Conservation (phyloP, 2,888 invertebrate genomes). For the Eurytoma californica region DNA sequence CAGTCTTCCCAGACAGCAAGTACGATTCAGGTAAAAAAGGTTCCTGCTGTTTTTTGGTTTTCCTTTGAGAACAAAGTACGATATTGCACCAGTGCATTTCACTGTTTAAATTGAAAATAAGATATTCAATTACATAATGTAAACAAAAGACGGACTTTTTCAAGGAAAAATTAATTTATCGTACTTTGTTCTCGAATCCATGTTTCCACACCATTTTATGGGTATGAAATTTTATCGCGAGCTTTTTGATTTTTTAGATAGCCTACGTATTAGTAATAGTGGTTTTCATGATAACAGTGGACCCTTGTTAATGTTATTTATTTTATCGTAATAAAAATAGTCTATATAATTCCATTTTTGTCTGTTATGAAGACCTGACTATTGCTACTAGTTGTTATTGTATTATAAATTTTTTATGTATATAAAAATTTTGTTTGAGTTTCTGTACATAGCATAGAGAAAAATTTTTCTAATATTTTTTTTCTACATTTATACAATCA, state of each 20-base stretch:
- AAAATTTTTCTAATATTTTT: neutral
- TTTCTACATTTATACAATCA: conserved; percentile 3
- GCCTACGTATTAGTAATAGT: conserved; percentile 63
- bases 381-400: conserved; percentile 3
- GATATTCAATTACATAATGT: too few species aligned
- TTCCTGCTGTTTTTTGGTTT: conserved; percentile 61
- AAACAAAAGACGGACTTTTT: too few species aligned
- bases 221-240: conserved; percentile 52
- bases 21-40: conserved; percentile 72
- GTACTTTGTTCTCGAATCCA: conserved; percentile 30
- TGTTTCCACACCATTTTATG: conserved; percentile 51
- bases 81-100: neutral
- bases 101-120: too few species aligned
- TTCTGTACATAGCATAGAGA: conserved; percentile 16
- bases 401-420: conserved; percentile 6
- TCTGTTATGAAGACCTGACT: neutral
- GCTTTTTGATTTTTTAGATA: conserved; percentile 66
- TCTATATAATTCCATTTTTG: neutral
- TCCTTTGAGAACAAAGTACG: conserved; percentile 67
- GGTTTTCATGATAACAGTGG: conserved; percentile 65
- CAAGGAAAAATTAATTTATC: neutral
- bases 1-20: conserved; percentile 71
- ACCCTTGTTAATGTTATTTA: conserved; percentile 56
- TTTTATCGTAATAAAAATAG: conserved; percentile 5
- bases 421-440: neutral